Conservation (phyloP, 2,113 vertebrate genomes). For the Isurus oxyrinchus region DNA sequence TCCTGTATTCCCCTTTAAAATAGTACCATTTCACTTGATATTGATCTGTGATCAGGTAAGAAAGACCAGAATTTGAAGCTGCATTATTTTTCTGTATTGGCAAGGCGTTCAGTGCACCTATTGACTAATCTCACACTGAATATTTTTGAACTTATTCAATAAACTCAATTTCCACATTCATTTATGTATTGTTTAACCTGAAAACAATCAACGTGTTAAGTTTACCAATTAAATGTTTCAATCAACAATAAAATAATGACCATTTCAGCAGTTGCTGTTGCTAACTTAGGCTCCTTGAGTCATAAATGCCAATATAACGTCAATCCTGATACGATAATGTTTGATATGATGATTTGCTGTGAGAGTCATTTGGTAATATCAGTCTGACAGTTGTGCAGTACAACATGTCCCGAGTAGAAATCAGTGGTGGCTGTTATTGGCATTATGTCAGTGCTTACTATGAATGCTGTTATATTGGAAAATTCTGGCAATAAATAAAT, state of each 20-base stretch:
- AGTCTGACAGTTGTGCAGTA: not conserved
- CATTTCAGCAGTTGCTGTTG: not conserved
- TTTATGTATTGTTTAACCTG: not conserved
- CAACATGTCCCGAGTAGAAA: not conserved
- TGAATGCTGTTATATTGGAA: constrained; percentile 21
- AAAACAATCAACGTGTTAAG: not conserved
- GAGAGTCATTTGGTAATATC: not conserved
- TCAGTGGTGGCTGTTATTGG: constrained; percentile 17
- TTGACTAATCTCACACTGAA: not conserved
- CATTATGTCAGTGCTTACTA: not conserved
- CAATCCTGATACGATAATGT: constrained; percentile 21
- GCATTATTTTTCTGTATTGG: not conserved
- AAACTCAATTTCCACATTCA: not conserved
- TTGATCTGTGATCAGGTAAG: not conserved
- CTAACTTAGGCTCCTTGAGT: not conserved
- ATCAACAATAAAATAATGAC: not conserved
- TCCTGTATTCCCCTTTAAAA: not conserved
- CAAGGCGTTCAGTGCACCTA: not conserved
- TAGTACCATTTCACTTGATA: not conserved
- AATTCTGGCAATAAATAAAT: constrained; percentile 22
- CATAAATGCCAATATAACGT: not conserved
- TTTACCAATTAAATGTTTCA: not conserved
- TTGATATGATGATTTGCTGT: constrained; percentile 13
- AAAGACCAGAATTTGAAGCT: not conserved
- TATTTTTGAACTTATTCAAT: not conserved